A percentile compares a stretch with the other conserved stretches of the same genome.
These are phyloP conservation scores for Morelia viridis DNA, from an alignment of 2,797 vertebrate species.

Conservation along the genomic window DNA sequence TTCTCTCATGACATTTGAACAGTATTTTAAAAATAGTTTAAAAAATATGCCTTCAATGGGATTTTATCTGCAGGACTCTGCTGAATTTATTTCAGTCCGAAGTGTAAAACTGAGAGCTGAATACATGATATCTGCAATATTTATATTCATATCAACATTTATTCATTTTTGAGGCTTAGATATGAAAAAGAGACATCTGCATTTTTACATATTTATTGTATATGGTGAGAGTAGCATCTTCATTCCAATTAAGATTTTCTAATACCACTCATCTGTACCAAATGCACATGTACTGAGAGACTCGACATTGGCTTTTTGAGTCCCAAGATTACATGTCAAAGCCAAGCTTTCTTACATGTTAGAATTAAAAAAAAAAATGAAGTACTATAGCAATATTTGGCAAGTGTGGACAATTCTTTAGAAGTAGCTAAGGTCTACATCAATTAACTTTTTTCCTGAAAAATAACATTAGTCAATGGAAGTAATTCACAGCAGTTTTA, in stretches of 20 bases:
- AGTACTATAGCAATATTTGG: conserved; percentile 54
- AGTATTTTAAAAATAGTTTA: not conserved
- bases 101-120: conserved; percentile 12
- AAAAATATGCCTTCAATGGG: not conserved
- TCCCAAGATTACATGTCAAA: conserved; percentile 65
- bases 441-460: conserved; percentile 54
- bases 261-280: conserved; percentile 53
- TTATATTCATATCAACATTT: not conserved
- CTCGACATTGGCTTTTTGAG: conserved; percentile 67
- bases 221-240: conserved; percentile 62
- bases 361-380: conserved; percentile 55
- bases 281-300: conserved; percentile 64
- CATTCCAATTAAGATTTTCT: conserved; percentile 61
- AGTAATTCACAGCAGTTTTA: conserved; percentile 27
- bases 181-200: conserved; percentile 62
- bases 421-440: conserved; percentile 40
- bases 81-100: conserved; percentile 31
- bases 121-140: conserved; percentile 12
- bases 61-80: not conserved
- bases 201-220: conserved; percentile 65
- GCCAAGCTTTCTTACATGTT: conserved; percentile 61
- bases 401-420: conserved; percentile 55
- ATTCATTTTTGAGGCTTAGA: conserved; percentile 44
- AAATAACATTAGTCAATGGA: conserved; percentile 24
- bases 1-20: not conserved